Base-by-base conservation (phyloP, 2,888 invertebrate species). In the Eristalinus sepulchralis region DNA sequence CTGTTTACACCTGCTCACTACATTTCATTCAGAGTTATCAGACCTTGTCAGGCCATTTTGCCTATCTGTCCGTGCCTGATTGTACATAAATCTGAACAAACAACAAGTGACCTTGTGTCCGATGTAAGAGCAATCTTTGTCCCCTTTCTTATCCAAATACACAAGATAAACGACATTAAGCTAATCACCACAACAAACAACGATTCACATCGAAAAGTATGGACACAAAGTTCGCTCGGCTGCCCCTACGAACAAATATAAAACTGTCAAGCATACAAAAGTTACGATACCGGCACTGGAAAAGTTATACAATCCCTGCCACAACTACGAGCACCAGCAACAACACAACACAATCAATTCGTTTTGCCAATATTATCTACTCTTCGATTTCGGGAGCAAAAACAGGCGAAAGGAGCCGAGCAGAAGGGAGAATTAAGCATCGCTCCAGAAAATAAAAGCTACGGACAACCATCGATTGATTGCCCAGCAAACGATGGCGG, bases 191-290 rank as follows among this genome's bases (percentile, higher is more conserved):
- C 70, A 55, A 77, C 70, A 70, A 79, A 39, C 22, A 60, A 64
- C 66, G 66, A 79, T 79, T 22, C 66, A 59, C 39, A 53, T 47
- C 31, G 10, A 10, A 33, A 71, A 64, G 57, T 70, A 72, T 60
- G 64, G 64, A 31, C 47, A 79, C 79, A 60, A 68, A 80, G 66
- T 75, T 75, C 36, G 24, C 70, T 80, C 39, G 17, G 34, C 70
- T 73, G 60, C 24, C 62, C 60, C 55, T 24, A 75, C 66, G 62
- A 75, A 80, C 70, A 84, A 75, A 80, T 71, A 75, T 80, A 80
- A 84, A 84, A 71, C 83, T 80, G 83, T 80, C 83, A 75, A 73
- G 31, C 60, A 22, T 66, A 53, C 31, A 47, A 84, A 84, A 84
- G 68, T 84, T 84, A 79, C 77, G 83, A 63, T 9, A 34, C n/a